Conservation (phyloP, 2,888 invertebrate genomes). For the Oscheius sp. region DNA sequence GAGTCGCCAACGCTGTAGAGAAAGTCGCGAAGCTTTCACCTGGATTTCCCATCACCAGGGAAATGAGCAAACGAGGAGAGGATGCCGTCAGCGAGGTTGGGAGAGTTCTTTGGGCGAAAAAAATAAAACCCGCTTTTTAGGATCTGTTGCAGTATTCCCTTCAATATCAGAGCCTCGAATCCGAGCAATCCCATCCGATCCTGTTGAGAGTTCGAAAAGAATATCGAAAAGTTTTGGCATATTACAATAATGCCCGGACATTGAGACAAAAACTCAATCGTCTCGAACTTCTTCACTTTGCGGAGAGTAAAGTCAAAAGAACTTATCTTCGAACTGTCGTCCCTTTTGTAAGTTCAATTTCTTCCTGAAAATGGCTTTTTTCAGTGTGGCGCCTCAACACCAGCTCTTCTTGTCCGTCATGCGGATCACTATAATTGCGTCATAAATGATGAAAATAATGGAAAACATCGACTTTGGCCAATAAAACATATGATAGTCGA, state of each 20-base stretch:
- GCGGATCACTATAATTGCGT: neutral
- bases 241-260: neutral
- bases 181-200: neutral
- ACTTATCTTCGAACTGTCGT: neutral
- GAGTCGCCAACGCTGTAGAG: neutral
- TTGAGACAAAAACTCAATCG: neutral
- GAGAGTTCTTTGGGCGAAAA: too few species aligned
- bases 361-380: neutral
- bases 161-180: too few species aligned
- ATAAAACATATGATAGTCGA: slow-evolving; percentile 2
- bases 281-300: neutral
- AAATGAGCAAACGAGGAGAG: neutral
- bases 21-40: neutral
- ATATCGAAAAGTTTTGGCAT: neutral
- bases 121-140: too few species aligned
- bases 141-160: too few species aligned
- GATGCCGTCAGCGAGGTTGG: neutral
- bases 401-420: neutral
- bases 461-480: neutral
- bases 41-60: neutral
- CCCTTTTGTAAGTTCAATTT: neutral
- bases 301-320: neutral
- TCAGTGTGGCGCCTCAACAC: neutral
- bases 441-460: neutral
- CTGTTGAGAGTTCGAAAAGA: neutral